These are phyloP conservation scores for Aphelocoma coerulescens DNA, from an alignment of 2,113 vertebrate genomes.

Conservation along the genomic window DNA sequence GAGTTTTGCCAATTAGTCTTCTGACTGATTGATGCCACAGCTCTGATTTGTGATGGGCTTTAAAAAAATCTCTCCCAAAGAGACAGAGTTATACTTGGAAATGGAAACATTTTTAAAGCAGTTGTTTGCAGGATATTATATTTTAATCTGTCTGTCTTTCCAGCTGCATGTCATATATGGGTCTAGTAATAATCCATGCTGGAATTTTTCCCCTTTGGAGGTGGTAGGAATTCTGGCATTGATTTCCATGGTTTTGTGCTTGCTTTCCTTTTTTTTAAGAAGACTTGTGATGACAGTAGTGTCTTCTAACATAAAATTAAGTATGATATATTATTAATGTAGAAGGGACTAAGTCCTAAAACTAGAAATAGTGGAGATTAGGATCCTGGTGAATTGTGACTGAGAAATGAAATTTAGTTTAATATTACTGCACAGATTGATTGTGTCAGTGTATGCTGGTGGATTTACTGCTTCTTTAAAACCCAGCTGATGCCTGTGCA, in stretches of 20 bases:
- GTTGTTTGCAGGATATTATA: background rate
- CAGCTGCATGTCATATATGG: background rate
- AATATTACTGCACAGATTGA: background rate
- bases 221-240: background rate
- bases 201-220: background rate
- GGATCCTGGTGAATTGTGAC: background rate
- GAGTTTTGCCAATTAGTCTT: background rate
- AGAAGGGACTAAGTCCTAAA: background rate
- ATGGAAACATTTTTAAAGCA: background rate
- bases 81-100: background rate
- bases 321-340: background rate
- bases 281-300: background rate
- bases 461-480: background rate
- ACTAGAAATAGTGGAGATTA: background rate
- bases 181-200: background rate
- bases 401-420: background rate
- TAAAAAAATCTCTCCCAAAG: background rate
- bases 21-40: background rate
- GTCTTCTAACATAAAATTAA: background rate
- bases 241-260: background rate
- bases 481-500: background rate
- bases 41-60: background rate
- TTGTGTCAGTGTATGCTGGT: background rate
- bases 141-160: background rate
- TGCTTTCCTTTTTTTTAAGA: background rate